Conservation (phyloP, 1,140 invertebrate species). For the Zaprionus ghesquierei region DNA sequence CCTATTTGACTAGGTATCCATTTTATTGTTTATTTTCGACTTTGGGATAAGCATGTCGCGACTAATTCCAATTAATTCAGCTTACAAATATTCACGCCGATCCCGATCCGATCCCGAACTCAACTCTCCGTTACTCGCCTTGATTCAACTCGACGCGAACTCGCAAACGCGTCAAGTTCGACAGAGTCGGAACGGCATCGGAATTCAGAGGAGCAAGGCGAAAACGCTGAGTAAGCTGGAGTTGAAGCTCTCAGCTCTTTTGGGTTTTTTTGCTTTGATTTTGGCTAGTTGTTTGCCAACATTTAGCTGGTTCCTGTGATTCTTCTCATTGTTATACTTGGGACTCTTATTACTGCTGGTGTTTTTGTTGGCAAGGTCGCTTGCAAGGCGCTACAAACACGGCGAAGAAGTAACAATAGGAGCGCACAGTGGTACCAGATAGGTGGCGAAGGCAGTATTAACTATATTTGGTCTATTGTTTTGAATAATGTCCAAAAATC, state of each 20-base stretch:
- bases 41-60: slow-evolving; percentile 80
- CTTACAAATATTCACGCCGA: slow-evolving; percentile 78
- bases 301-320: slow-evolving; percentile 34
- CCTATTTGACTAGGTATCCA: slow-evolving; percentile 80
- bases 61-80: slow-evolving; percentile 81
- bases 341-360: slow-evolving; percentile 4
- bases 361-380: slow-evolving; percentile 71
- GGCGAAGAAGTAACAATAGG: slow-evolving; percentile 23
- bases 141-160: slow-evolving; percentile 27
- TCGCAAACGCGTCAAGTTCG: neutral
- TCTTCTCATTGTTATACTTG: slow-evolving; percentile 34
- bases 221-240: slow-evolving; percentile 65
- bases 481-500: too few species aligned
- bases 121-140: neutral
- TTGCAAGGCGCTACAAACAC: slow-evolving; percentile 54
- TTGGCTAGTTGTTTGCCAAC: slow-evolving; percentile 66
- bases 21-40: slow-evolving; percentile 81
- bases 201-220: slow-evolving; percentile 1
- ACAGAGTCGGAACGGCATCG: neutral
- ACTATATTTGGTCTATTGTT: too few species aligned
- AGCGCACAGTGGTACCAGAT: slow-evolving; percentile 40
- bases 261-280: slow-evolving; percentile 55
- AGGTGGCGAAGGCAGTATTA: too few species aligned
- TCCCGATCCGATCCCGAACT: slow-evolving; percentile 53
- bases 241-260: slow-evolving; percentile 19